phyloP scores from a whole-genome alignment of 2,113 vertebrate species.

The Tetrao urogallus region DNA sequence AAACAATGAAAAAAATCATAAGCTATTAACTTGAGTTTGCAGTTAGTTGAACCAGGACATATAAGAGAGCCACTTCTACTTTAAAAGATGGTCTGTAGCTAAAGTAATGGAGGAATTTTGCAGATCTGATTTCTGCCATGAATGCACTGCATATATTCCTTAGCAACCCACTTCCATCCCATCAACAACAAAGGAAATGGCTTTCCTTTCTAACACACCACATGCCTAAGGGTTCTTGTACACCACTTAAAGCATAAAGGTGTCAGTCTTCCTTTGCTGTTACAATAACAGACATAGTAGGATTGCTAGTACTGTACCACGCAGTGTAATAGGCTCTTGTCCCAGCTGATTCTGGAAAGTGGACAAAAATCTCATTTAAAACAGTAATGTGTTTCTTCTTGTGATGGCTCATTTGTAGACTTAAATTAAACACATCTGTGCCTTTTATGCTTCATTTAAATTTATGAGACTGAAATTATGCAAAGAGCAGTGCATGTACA shows the following conservation, averaged over 20 bases:
- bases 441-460: neutral
- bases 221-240: neutral
- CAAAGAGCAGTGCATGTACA: neutral
- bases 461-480: neutral
- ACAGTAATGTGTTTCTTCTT: neutral
- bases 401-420: neutral
- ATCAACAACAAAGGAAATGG: neutral
- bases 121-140: neutral
- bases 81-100: neutral
- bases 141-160: neutral
- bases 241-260: neutral
- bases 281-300: neutral
- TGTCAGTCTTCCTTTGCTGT: neutral
- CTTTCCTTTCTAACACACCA: neutral
- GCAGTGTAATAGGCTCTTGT: neutral
- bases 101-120: neutral
- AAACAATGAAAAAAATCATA: neutral
- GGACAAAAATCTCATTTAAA: neutral
- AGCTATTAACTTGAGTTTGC: neutral
- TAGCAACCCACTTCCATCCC: neutral
- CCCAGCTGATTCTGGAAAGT: neutral
- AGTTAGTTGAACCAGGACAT: neutral
- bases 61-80: neutral
- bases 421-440: neutral
- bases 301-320: neutral